A percentile compares a stretch with the other conserved stretches of the same genome.
phyloP scores from a whole-genome alignment of 2,888 invertebrate species.

The Cryptophagus acutangulus region DNA sequence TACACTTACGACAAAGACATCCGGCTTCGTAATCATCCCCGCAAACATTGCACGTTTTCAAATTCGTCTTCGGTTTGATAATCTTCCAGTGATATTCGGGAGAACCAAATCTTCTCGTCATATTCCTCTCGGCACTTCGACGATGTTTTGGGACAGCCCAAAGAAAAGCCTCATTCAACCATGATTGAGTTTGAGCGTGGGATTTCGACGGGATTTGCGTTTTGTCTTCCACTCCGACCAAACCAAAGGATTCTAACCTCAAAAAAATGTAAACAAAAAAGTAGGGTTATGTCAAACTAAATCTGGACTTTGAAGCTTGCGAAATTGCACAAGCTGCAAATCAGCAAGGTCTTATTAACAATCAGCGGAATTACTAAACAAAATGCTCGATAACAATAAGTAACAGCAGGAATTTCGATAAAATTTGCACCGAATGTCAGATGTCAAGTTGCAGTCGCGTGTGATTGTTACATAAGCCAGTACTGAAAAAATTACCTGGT shows the following conservation, averaged over 20 bases:
- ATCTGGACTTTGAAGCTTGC: too few relatives aligned
- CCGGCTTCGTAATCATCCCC: conserved; percentile 78
- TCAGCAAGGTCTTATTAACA: too few relatives aligned
- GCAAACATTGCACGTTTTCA: conserved; percentile 74
- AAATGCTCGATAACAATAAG: too few relatives aligned
- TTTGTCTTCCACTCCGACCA: conserved; percentile 10
- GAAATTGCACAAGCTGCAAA: too few relatives aligned
- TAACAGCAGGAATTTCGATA: too few relatives aligned
- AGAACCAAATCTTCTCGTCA: conserved; percentile 67
- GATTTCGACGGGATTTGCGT: neutral
- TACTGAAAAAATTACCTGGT: conserved; percentile 45
- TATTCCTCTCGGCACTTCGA: conserved; percentile 69
- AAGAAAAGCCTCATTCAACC: conserved; percentile 67
- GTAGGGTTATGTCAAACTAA: conserved; percentile 34
- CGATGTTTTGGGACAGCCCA: conserved; percentile 80
- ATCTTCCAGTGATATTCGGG: conserved; percentile 66
- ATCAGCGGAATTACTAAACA: too few relatives aligned
- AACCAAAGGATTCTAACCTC: conserved; percentile 19
- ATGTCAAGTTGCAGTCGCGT: conserved; percentile 14
- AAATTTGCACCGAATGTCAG: conserved; percentile 1
- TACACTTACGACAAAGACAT: conserved; percentile 71
- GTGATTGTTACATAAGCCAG: conserved; percentile 21
- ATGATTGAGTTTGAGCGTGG: too few relatives aligned
- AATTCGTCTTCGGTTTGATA: conserved; percentile 63
- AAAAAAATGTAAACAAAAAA: too few relatives aligned